Conservation (phyloP, 2,113 vertebrate genomes). For the Malaclemys terrapin region DNA sequence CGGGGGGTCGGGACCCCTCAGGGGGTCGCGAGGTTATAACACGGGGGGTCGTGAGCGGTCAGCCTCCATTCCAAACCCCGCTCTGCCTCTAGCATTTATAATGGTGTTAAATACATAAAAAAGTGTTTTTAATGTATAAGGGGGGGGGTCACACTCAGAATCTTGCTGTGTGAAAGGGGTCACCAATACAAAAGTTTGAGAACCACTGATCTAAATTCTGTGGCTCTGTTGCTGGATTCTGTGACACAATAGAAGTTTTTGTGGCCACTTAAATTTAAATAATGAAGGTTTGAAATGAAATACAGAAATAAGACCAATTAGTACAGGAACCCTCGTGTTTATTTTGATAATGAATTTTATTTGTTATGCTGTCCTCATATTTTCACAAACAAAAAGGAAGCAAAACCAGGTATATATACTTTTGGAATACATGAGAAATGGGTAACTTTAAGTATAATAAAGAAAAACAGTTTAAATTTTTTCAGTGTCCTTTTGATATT, state of each 20-base stretch:
- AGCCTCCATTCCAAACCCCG: too few species aligned
- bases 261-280: not conserved
- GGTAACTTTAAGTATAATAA: not conserved
- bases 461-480: not conserved
- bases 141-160: too few species aligned
- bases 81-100: too few species aligned
- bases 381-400: not conserved
- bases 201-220: not conserved
- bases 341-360: not conserved
- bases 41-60: too few species aligned
- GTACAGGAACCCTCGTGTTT: not conserved
- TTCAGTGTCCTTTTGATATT: not conserved
- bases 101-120: too few species aligned
- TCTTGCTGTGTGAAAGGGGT: too few species aligned
- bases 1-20: too few species aligned
- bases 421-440: not conserved
- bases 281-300: not conserved
- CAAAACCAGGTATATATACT: not conserved
- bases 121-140: too few species aligned
- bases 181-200: too few species aligned
- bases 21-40: too few species aligned
- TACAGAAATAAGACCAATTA: not conserved
- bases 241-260: not conserved
- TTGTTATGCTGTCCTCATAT: not conserved
- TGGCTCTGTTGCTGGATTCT: not conserved